phyloP scores from a whole-genome alignment of 2,888 invertebrate genomes.

The Dicyrtoma fusca region DNA sequence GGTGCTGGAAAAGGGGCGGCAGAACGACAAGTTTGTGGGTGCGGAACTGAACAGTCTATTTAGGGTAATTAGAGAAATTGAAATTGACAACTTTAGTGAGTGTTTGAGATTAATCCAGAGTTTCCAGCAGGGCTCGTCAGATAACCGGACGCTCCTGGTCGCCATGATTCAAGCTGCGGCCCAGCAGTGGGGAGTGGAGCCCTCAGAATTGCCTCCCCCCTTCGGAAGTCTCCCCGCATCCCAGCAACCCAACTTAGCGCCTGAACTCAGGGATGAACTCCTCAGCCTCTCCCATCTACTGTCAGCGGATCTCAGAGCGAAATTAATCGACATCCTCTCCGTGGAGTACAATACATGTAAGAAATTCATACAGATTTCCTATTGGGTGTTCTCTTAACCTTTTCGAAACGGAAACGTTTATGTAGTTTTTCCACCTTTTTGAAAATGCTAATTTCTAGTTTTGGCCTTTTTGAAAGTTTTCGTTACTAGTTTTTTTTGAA shows the following conservation, averaged over 20 bases:
- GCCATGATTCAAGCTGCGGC: conserved; percentile 9
- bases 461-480: too few species aligned
- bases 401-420: too few species aligned
- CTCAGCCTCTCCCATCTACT: neutral
- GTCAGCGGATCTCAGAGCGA: neutral
- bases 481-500: too few species aligned
- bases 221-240: neutral
- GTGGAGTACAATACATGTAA: neutral
- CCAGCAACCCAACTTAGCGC: neutral
- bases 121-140: neutral
- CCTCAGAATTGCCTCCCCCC: neutral
- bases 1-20: too few species aligned
- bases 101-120: neutral
- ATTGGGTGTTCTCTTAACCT: too few species aligned
- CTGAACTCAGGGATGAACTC: neutral
- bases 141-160: neutral
- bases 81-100: conserved; percentile 14
- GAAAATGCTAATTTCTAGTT: too few species aligned
- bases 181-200: neutral
- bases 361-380: too few species aligned
- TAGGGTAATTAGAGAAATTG: conserved; percentile 8
- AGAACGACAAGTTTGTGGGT: neutral
- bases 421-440: too few species aligned
- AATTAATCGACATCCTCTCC: neutral
- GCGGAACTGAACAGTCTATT: neutral